Evolutionary conservation across 2,888 invertebrate genomes (phyloP), one percentile per base, ranked within the genome.

Genomic region (Archips crataeganus): DNA sequence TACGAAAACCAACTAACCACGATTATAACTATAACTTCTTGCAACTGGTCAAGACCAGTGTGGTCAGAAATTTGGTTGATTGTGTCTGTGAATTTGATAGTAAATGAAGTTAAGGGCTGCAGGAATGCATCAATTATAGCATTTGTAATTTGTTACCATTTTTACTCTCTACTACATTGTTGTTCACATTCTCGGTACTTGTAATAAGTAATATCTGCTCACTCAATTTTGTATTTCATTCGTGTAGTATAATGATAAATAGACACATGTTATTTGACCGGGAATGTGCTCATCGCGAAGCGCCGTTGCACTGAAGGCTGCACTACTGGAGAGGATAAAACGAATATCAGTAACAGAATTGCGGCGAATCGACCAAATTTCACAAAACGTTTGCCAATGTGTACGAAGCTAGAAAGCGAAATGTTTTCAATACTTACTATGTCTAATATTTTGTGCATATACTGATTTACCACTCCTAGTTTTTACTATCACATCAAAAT

Each of bases 321-420:
- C 8, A 15, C 51, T 54, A 54, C 51, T 6, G 60, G 54, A 49
- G 57, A 39, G 68, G 63, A 59, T 62, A 49, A 61, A 54, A 61
- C 45, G 61, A 67, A 72, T 73, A 72, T 72, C 72, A 34, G 67
- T 57, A 36, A 57, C 72, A 71, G 62, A 67, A 67, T 45, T 67
- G 67, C 72, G 62, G 68, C 62, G 54, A 67, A 63, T 57, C 47
- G 64, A 65, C 47, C 59, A 6, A 65, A 23, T 49, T 34, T 65
- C 59, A 64, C 49, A 49, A 49, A 39, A 64, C 64, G 49, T 59
- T 70, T 51, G 45, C 45, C 57, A 47, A 49, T 45, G 47, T 63
- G 62, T 64, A 45, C 45, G 39, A 57, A 32, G 23, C 2, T n/a
- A 23, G 39, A 34, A 57, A 36, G 57, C 51, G 9, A 61, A 64